phyloP scores from a whole-genome alignment of 2,113 vertebrate species.

The Dipodomys merriami region DNA sequence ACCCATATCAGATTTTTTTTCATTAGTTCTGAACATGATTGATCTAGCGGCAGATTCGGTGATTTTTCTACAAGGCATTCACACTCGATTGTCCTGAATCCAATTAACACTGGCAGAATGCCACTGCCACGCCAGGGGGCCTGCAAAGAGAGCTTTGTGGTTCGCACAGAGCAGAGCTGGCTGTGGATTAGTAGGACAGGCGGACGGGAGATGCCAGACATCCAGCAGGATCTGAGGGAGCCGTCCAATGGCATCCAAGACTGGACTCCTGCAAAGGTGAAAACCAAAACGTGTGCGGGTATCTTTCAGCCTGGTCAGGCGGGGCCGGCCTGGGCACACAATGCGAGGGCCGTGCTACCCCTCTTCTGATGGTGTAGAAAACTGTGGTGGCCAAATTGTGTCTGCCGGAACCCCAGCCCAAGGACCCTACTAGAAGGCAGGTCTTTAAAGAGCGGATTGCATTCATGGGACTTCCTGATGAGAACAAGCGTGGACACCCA shows the following conservation, averaged over 20 bases:
- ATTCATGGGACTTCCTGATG: too few relatives aligned
- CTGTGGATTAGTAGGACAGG: too few relatives aligned
- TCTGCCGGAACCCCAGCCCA: too few relatives aligned
- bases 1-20: background rate
- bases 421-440: too few relatives aligned
- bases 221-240: background rate
- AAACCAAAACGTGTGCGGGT: too few relatives aligned
- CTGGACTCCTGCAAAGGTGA: too few relatives aligned
- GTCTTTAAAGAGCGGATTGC: too few relatives aligned
- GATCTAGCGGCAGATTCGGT: background rate
- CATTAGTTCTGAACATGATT: background rate
- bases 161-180: background rate
- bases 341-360: background rate
- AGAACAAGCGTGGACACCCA: too few relatives aligned
- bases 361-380: background rate
- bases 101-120: too few relatives aligned
- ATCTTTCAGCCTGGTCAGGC: too few relatives aligned
- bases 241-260: background rate
- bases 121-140: background rate
- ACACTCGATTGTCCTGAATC: accelerated
- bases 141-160: background rate
- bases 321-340: background rate
- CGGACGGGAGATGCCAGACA: background rate
- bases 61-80: background rate
- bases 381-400: too few relatives aligned